These are phyloP conservation scores for Tetrax tetrax DNA, from an alignment of 2,113 vertebrate genomes.

Conservation along the genomic window DNA sequence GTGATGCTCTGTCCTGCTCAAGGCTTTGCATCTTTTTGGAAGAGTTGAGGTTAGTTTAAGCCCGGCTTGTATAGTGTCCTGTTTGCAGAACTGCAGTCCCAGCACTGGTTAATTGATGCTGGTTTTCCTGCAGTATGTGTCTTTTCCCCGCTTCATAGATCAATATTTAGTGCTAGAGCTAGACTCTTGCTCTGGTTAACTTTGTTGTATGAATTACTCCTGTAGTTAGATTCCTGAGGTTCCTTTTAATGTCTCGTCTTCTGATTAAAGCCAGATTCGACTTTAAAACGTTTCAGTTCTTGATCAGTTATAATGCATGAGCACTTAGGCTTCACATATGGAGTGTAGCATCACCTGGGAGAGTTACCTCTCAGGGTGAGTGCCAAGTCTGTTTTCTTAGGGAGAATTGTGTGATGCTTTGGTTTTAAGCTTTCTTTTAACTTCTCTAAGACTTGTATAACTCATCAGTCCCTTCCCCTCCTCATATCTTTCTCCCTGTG, in stretches of 20 bases:
- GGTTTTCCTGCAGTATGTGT: too few species aligned
- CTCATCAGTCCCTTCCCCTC: background rate
- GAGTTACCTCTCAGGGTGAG: background rate
- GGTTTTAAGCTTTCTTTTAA: background rate
- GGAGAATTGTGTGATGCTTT: background rate
- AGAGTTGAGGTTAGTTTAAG: background rate
- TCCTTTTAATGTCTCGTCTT: background rate
- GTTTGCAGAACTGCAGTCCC: background rate
- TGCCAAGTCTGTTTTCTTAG: background rate
- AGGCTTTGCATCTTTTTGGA: background rate
- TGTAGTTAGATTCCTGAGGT: background rate
- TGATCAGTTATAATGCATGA: background rate
- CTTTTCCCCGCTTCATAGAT: background rate
- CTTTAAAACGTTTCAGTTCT: background rate
- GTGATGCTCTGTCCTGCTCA: background rate
- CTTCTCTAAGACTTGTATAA: background rate
- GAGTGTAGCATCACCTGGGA: background rate
- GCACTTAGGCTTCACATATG: accelerated
- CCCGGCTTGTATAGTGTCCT: background rate
- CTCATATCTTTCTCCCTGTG: background rate
- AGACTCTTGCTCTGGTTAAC: background rate
- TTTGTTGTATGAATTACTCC: background rate
- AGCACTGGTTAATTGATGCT: too few species aligned
- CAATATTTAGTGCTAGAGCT: accelerated
- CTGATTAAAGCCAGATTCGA: background rate